These are phyloP conservation scores for Xiphophorus hellerii DNA, from an alignment of 2,113 vertebrate genomes.

Conservation along the genomic window DNA sequence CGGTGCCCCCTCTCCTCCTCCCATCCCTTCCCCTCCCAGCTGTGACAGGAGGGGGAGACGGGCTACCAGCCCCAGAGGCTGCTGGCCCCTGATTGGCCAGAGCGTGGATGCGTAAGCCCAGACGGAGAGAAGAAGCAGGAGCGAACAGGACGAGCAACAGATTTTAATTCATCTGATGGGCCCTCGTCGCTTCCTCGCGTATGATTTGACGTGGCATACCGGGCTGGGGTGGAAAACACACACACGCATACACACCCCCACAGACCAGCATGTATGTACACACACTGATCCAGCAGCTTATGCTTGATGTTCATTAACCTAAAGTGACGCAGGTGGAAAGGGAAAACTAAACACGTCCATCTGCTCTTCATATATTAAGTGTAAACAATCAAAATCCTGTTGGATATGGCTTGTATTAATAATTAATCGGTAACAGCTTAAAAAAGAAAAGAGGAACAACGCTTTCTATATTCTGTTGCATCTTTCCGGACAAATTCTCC, in stretches of 20 bases:
- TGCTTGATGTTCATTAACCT: slow-evolving; percentile 35
- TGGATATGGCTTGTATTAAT: neutral
- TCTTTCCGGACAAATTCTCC: slow-evolving; percentile 32
- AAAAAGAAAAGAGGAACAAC: neutral
- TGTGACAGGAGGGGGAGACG: slow-evolving; percentile 69
- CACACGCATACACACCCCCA: slow-evolving; percentile 2
- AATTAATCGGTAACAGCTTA: neutral
- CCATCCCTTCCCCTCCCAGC: slow-evolving; percentile 70
- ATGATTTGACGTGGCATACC: slow-evolving; percentile 58
- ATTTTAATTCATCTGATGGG: slow-evolving; percentile 78
- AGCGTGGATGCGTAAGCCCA: slow-evolving; percentile 52
- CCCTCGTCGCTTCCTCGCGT: slow-evolving; percentile 46
- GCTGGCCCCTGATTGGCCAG: slow-evolving; percentile 71
- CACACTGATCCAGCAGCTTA: slow-evolving; percentile 10
- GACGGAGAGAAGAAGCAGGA: slow-evolving; percentile 12
- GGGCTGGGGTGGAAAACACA: slow-evolving; percentile 37
- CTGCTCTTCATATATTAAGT: slow-evolving; percentile 1
- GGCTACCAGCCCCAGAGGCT: slow-evolving; percentile 63
- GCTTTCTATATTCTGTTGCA: neutral
- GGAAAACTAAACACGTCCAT: slow-evolving; percentile 2
- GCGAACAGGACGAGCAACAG: slow-evolving; percentile 55
- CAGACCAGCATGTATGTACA: neutral
- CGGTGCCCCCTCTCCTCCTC: slow-evolving; percentile 24
- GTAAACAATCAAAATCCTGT: neutral
- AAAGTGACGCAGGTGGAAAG: slow-evolving; percentile 23